A percentile compares a stretch with the other conserved stretches of the same genome.
Evolutionary conservation across 2,797 vertebrate genomes (phyloP).

Genomic region (Liasis olivaceus): DNA sequence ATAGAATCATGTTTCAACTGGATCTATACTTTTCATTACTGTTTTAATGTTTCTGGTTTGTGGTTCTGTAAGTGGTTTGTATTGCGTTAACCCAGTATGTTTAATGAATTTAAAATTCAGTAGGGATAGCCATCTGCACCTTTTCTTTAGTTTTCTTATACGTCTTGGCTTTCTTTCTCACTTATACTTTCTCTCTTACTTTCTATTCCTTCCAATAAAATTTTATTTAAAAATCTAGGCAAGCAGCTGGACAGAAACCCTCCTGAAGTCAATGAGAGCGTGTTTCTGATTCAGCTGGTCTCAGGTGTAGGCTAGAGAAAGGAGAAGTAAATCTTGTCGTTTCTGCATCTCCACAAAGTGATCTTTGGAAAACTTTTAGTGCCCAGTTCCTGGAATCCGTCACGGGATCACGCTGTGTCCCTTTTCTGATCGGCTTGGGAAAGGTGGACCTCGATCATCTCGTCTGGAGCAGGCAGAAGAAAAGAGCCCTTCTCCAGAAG

Average conservation of each 20-base stretch:
- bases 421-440: constrained; percentile 73
- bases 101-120: not conserved
- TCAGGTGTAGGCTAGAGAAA: not conserved
- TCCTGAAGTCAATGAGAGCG: not conserved
- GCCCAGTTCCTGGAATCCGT: constrained; percentile 67
- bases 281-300: not conserved
- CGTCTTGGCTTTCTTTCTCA: not conserved
- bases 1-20: not conserved
- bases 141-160: not conserved
- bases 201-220: not conserved
- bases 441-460: constrained; percentile 66
- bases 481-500: constrained; percentile 68
- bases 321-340: not conserved
- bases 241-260: not conserved
- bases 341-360: not conserved
- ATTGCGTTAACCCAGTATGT: not conserved
- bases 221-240: not conserved
- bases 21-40: not conserved
- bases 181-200: not conserved
- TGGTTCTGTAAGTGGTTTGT: not conserved
- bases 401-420: constrained; percentile 64
- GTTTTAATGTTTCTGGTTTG: not conserved
- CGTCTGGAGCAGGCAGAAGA: constrained; percentile 70
- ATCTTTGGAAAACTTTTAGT: constrained; percentile 57
- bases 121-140: not conserved